phyloP scores from a whole-genome alignment of 2,113 vertebrate genomes.

The Entelurus aequoreus region DNA sequence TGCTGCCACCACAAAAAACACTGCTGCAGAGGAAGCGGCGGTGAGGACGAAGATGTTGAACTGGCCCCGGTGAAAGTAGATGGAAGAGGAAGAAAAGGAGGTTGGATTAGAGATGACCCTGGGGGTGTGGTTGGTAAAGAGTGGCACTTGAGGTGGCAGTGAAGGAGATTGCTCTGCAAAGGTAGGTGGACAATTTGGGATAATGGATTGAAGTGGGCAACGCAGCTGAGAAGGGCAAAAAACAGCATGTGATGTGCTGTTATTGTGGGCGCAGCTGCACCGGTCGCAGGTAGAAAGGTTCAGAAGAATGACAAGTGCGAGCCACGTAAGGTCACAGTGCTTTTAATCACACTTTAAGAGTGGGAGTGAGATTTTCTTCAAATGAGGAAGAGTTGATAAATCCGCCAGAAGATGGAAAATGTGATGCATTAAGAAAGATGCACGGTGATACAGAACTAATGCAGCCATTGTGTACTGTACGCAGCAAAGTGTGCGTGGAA shows the following conservation, averaged over 20 bases:
- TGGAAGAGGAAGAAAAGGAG: slow-evolving; percentile 30
- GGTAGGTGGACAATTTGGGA: slow-evolving; percentile 59
- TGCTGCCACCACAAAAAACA: slow-evolving; percentile 41
- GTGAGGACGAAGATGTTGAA: slow-evolving; percentile 42
- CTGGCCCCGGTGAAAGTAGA: slow-evolving; percentile 51
- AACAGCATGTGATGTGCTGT: slow-evolving; percentile 26
- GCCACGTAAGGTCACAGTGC: slow-evolving; percentile 25
- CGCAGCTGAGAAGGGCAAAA: slow-evolving; percentile 30
- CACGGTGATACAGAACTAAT: slow-evolving; percentile 14
- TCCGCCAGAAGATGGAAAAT: slow-evolving; percentile 9
- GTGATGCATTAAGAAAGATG: slow-evolving; percentile 15
- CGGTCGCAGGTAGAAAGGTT: slow-evolving; percentile 33
- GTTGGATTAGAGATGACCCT: slow-evolving; percentile 38
- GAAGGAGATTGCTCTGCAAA: slow-evolving; percentile 49
- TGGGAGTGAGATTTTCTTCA: slow-evolving; percentile 55
- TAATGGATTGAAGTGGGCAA: slow-evolving; percentile 56
- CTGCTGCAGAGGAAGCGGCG: slow-evolving; percentile 34
- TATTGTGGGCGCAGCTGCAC: slow-evolving; percentile 35
- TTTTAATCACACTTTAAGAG: slow-evolving; percentile 51
- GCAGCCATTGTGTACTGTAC: not conserved
- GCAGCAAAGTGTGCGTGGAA: slow-evolving; percentile 28
- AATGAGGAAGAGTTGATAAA: slow-evolving; percentile 45
- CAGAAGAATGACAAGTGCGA: slow-evolving; percentile 26
- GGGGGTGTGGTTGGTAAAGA: slow-evolving; percentile 39
- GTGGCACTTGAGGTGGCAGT: slow-evolving; percentile 38